Conservation (phyloP, 2,888 invertebrate genomes). For the Coleophora flavipennella region DNA sequence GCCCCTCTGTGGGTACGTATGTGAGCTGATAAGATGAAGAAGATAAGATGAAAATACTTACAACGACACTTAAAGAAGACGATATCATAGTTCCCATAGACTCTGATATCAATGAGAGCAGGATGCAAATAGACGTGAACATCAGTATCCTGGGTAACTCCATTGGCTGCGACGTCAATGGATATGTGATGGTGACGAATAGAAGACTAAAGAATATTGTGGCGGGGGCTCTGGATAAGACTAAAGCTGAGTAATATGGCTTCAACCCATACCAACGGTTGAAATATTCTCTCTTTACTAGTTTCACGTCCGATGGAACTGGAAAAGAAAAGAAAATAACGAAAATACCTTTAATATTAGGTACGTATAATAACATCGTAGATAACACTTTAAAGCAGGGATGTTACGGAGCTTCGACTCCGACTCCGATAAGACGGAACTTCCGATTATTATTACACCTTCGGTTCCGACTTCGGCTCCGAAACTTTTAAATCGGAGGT, state of each 20-base stretch:
- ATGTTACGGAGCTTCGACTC: no score
- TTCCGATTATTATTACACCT: no score
- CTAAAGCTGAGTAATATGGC: slow-evolving; percentile 83
- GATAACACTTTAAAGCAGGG: no score
- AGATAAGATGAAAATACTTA: slow-evolving; percentile 59
- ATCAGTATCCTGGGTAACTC: slow-evolving; percentile 77
- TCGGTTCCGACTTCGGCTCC: no score
- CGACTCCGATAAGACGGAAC: no score
- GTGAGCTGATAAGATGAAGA: no score
- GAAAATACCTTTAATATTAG: no score
- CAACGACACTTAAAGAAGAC: slow-evolving; percentile 82
- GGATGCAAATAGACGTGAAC: slow-evolving; percentile 79
- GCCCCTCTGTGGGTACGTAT: no score
- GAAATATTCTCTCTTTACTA: slow-evolving; percentile 86
- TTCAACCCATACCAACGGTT: slow-evolving; percentile 88
- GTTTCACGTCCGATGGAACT: slow-evolving; percentile 86
- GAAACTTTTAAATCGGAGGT: no score
- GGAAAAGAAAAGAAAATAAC: slow-evolving; percentile 26
- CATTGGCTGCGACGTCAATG: slow-evolving; percentile 83
- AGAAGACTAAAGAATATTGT: slow-evolving; percentile 79
- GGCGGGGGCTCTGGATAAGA: slow-evolving; percentile 79
- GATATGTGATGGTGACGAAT: slow-evolving; percentile 80
- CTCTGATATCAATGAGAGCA: slow-evolving; percentile 84
- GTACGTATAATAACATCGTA: no score
- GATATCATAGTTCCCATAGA: slow-evolving; percentile 84